Conservation (phyloP, 1,140 invertebrate species). For the Anoplophora glabripennis region DNA sequence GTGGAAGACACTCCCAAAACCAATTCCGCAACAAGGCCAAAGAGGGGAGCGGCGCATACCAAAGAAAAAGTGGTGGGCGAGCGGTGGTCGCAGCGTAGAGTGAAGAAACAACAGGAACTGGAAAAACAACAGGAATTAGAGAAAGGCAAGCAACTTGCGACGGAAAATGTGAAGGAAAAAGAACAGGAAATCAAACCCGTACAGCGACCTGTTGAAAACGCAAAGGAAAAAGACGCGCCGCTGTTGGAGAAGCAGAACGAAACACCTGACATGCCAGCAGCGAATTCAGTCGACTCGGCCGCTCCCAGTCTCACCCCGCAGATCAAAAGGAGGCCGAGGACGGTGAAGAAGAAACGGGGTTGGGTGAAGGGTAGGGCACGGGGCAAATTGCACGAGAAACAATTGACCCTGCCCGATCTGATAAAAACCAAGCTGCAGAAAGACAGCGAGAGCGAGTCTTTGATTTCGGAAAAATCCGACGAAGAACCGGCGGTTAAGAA, state of each 20-base stretch:
- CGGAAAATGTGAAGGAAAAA: constrained; percentile 20
- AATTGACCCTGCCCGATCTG: constrained; percentile 39
- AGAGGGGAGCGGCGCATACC: constrained; percentile 11
- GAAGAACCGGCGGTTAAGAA: constrained; percentile 45
- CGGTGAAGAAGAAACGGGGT: constrained; percentile 44
- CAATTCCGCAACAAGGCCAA: constrained; percentile 15
- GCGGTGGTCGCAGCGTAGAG: constrained; percentile 50
- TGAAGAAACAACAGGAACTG: constrained; percentile 46
- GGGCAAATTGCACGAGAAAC: constrained; percentile 18
- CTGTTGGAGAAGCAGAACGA: constrained; percentile 1
- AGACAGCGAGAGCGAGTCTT: constrained; percentile 42
- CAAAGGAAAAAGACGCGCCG: constrained; percentile 2
- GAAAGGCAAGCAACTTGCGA: constrained; percentile 23
- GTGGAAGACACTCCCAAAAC: neutral
- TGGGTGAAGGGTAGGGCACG: constrained; percentile 43
- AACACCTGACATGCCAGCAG: neutral
- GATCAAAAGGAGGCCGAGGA: constrained; percentile 34
- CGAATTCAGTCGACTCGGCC: neutral
- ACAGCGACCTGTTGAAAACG: neutral
- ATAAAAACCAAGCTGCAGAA: constrained; percentile 36
- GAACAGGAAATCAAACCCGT: neutral
- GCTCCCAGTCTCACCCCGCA: constrained; percentile 28
- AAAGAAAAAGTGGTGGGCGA: constrained; percentile 45
- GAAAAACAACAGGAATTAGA: constrained; percentile 32
- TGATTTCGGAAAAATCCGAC: constrained; percentile 42